Percentiles rank a stretch among this genome's conserved stretches.
phyloP scores from a whole-genome alignment of 2,797 vertebrate genomes.

The Molossus alvarezi region DNA sequence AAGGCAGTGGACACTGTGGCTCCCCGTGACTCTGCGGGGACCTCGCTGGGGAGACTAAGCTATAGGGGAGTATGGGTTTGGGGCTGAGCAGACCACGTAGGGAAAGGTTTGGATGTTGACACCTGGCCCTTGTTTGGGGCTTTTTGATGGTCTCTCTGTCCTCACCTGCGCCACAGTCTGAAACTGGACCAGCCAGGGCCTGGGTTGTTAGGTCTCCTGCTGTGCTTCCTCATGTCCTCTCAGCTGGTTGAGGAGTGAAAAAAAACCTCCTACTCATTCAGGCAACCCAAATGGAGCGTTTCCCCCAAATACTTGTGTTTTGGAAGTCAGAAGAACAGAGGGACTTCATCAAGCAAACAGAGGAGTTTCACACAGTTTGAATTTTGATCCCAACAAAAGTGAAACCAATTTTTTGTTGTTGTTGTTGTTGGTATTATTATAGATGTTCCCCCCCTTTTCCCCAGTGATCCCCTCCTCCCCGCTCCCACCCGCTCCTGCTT shows the following conservation, averaged over 20 bases:
- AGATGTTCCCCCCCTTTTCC: too few species aligned
- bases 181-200: too few species aligned
- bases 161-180: neutral
- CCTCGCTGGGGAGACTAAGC: too few species aligned
- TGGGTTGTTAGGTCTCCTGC: too few species aligned
- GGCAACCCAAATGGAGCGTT: neutral
- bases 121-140: neutral
- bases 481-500: too few species aligned
- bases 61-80: accelerated
- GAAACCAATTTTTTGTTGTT: neutral
- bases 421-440: too few species aligned
- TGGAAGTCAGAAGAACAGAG: neutral
- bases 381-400: neutral
- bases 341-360: neutral
- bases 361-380: neutral
- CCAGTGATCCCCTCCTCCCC: too few species aligned
- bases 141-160: too few species aligned
- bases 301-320: neutral
- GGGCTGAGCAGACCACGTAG: neutral
- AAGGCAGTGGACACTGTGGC: accelerated
- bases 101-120: neutral
- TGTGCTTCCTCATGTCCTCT: accelerated
- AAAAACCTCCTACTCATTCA: neutral
- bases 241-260: accelerated
- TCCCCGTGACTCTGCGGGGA: accelerated